Evolutionary conservation across 2,113 vertebrate species (phyloP).

Genomic region (Amphiprion percula): DNA sequence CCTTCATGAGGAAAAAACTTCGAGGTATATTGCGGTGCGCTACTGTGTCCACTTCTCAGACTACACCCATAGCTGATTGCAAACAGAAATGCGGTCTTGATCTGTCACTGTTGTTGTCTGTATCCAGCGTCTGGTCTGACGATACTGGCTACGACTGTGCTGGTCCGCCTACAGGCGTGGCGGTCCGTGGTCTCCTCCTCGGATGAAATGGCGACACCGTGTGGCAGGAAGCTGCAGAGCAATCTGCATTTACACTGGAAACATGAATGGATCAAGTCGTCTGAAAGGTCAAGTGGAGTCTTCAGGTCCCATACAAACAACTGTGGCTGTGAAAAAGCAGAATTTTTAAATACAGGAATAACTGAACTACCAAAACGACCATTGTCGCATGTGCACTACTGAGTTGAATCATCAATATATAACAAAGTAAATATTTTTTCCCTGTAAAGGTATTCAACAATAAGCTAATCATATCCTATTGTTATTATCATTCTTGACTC

Average conservation of each 20-base stretch:
- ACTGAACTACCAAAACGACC: no score
- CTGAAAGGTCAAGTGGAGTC: no score
- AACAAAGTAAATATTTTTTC: no score
- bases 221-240: not conserved
- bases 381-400: no score
- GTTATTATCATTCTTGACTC: no score
- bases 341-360: no score
- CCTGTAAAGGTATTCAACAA: no score
- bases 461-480: no score
- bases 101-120: slow-evolving; percentile 84
- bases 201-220: slow-evolving; percentile 44
- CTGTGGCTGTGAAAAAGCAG: no score
- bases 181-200: slow-evolving; percentile 46
- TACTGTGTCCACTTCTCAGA: slow-evolving; percentile 74
- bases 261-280: not conserved
- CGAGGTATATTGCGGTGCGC: slow-evolving; percentile 76
- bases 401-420: no score
- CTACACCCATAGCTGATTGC: slow-evolving; percentile 75
- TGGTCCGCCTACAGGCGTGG: slow-evolving; percentile 84
- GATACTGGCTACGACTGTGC: slow-evolving; percentile 64
- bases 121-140: slow-evolving; percentile 74
- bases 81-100: slow-evolving; percentile 70
- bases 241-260: not conserved
- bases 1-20: slow-evolving; percentile 88
- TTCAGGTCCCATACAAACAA: no score